Conservation (phyloP, 2,888 invertebrate species). For the Sepiola atlantica region DNA sequence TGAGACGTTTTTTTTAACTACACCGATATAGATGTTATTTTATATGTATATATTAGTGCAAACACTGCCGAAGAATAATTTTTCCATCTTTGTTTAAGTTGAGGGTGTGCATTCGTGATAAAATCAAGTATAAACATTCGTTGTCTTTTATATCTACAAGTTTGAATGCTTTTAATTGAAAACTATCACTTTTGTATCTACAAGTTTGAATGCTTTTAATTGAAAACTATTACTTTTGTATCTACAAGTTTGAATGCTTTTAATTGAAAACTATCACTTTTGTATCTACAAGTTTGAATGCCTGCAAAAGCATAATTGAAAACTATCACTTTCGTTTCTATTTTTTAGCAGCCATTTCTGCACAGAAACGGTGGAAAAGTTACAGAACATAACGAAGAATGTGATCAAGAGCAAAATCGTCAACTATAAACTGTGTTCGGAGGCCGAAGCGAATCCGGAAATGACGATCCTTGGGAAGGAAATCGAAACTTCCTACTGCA, state of each 20-base stretch:
- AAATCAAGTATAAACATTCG: background rate
- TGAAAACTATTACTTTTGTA: too few species aligned
- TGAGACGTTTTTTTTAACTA: background rate
- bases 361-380: background rate
- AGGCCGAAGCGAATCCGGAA: background rate
- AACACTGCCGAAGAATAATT: background rate
- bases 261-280: too few species aligned
- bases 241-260: too few species aligned
- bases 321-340: background rate
- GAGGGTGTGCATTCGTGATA: too few species aligned
- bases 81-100: background rate
- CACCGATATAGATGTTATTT: too few species aligned
- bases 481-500: slow-evolving; percentile 18
- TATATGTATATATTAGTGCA: too few species aligned
- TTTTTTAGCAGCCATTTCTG: slow-evolving; percentile 34
- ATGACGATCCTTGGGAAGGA: background rate
- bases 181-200: too few species aligned
- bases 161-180: too few species aligned
- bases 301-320: background rate
- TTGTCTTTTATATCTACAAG: too few species aligned
- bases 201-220: too few species aligned
- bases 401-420: background rate
- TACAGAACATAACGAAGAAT: background rate
- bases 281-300: background rate
- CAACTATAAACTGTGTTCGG: background rate